Percentiles rank a stretch among this genome's conserved stretches.
phyloP scores from a whole-genome alignment of 1,140 invertebrate species.

The Metaphire vulgaris region DNA sequence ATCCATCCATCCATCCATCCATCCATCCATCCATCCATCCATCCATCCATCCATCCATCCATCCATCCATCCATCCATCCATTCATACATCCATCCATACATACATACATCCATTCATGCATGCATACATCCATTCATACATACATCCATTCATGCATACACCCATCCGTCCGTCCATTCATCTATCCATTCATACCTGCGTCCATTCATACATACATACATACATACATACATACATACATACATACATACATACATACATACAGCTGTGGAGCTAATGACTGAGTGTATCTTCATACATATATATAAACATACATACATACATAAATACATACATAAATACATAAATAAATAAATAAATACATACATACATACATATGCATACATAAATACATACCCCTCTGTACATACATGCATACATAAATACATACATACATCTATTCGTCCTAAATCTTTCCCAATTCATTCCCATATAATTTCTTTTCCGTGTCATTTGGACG shows the following conservation, averaged over 20 bases:
- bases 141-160: background rate
- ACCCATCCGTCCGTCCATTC: too few species aligned
- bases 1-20: too few species aligned
- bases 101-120: background rate
- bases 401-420: constrained; percentile 13
- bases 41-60: background rate
- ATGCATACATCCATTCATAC: background rate
- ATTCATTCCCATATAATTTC: too few species aligned
- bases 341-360: constrained; percentile 12
- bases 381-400: background rate
- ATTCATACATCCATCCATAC: background rate
- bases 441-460: too few species aligned
- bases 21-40: too few species aligned
- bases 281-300: constrained; percentile 6
- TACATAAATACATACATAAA: constrained; percentile 14
- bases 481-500: too few species aligned
- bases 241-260: background rate
- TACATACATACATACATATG: constrained; percentile 17
- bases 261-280: background rate
- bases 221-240: background rate
- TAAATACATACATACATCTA: constrained; percentile 3
- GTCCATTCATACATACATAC: background rate
- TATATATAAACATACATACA: constrained; percentile 15
- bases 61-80: background rate
- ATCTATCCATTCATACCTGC: too few species aligned